phyloP scores from a whole-genome alignment of 23 tunicate genomes.

The Trididemnum nubilum region DNA sequence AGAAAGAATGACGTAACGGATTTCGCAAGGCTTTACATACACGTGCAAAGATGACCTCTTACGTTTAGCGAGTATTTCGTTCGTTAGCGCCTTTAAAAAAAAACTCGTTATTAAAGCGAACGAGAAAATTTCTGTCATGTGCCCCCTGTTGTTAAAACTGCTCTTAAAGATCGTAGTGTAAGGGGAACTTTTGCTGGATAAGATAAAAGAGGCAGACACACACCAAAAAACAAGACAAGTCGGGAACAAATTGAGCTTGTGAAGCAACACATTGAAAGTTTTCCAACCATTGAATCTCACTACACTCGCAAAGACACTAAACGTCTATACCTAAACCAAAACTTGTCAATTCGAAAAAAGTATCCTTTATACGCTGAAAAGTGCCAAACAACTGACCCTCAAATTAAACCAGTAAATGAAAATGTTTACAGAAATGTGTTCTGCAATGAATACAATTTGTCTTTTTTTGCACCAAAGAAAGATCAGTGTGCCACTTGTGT shows the following conservation, averaged over 20 bases:
- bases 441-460: slow-evolving; percentile 10
- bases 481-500: neutral
- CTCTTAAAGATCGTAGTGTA: neutral
- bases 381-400: neutral
- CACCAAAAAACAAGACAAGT: neutral
- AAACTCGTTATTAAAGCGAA: too few relatives aligned
- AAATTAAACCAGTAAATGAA: neutral
- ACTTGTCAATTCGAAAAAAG: too few relatives aligned
- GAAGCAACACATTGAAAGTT: neutral
- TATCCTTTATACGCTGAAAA: neutral
- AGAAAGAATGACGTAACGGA: too few relatives aligned
- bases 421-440: neutral
- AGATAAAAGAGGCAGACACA: neutral
- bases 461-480: neutral
- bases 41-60: too few relatives aligned
- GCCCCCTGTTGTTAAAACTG: neutral
- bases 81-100: too few relatives aligned
- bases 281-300: neutral
- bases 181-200: neutral
- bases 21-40: too few relatives aligned
- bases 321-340: neutral
- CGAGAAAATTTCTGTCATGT: too few relatives aligned
- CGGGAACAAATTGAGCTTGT: neutral
- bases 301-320: neutral
- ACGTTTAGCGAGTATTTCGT: too few relatives aligned